Base-by-base conservation (phyloP, 1,140 invertebrate species). In the Drosophila sp. region DNA sequence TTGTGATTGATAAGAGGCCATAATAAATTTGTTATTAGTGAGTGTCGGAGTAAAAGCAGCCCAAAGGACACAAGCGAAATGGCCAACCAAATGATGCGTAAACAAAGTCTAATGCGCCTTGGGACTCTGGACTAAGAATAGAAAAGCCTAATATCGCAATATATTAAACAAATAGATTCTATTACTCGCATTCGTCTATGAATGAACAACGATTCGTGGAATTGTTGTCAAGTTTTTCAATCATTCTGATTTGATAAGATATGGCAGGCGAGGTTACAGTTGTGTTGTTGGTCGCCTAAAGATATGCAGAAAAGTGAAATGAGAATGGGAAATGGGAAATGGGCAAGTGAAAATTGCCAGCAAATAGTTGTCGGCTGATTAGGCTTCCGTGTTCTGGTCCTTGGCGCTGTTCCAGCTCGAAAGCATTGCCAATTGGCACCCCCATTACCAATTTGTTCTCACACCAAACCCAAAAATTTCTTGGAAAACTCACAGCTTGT, bases 21-120 rank as follows among this genome's bases (percentile, higher is more conserved):
- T 82, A 82, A 82, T 82, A 82, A 81, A 82, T 82, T 78, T 74
- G 79, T 82, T 82, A 82, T 82, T 78, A 82, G 79, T 56, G 63
- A 59, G 56, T 32, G 54, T 27, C 51, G 48, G 48, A n/a, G 45
- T 41, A 14, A 53, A 65, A 57, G 43, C 50, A 11, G 46, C 43
- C 41, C 38, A 54, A 29, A 50, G n/a, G 36, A 6, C 36, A 21
- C 50, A 11, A 46, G 36, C 41, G 32, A 54, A 29, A 50, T 38
- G 36, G 11, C 34, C 54, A 65, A 58, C 64, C 79, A 78, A 82
- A 82, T 82, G 79, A 82, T 78, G 75, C 79, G 72, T 75, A 61
- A 82, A 82, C 48, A 64, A 73, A 56, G 53, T 57, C 40, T 29
- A 56, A 65, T 14, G 51, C 13, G 40, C 51, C 51, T 6, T 8